Base-by-base conservation (phyloP, 2,113 vertebrate species). In the Octodon degus region DNA sequence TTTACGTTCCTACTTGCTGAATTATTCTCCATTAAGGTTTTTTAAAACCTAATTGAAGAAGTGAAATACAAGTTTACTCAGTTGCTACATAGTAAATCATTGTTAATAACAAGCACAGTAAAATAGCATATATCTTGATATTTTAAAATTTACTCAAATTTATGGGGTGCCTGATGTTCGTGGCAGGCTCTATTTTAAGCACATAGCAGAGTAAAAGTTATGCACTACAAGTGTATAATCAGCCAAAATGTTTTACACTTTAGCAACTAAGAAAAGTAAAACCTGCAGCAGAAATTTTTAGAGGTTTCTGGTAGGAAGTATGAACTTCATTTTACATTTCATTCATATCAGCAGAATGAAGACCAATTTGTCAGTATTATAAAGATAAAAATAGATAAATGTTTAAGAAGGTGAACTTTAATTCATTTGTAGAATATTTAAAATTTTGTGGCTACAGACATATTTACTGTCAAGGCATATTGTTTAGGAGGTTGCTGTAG, bases 221-320 rank as follows among this genome's bases (percentile, higher is more conserved):
- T 87, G 63, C 63, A 60, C 5, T n/a, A 63, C 55, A 70, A 74
- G n/a, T 91, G 94, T 97, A 86, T n/a, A 3, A 27, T 96, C 62
- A 5, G 2, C 83, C 47, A 93, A 86, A 91, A 82, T 63, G 90
- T 96, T 82, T 97, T 89, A 94, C 30, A 83, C 30, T 96, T 91
- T 84, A 85, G 24, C 72, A 95, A 43, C 86, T 95, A 24, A 95
- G 79, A 96, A 96, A 96, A 95, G 96, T 93, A 65, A 97, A 91
- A 97, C 93, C 96, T 90, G 34, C 12, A 50, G 80, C 47, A 91
- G 81, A 91, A 87, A 94, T 60, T 55, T 86, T 81, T 81, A 96
- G 97, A 86, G 50, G 89, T 97, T 90, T 94, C 96, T 88, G 97
- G 97, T 96, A 82, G 95, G 95, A 96, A 97, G 91, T 58, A 89